Evolutionary conservation across 2,888 invertebrate species (phyloP).

Genomic region (Melitaea athalia): DNA sequence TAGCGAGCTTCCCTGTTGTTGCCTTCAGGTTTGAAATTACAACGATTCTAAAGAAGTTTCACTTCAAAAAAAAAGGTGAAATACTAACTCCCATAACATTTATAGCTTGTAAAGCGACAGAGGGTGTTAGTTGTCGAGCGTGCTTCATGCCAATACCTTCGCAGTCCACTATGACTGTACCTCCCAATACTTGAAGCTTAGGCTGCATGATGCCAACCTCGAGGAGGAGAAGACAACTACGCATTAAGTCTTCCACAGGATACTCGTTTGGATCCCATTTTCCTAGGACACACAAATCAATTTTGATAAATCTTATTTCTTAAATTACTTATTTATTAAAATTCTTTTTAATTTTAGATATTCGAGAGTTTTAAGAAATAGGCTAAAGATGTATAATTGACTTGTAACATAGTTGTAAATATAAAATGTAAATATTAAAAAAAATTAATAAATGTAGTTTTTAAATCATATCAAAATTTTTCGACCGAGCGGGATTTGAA

Average conservation of each 20-base stretch:
- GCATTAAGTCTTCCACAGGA: slow-evolving; percentile 86
- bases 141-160: slow-evolving; percentile 86
- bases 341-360: too few relatives aligned
- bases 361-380: too few relatives aligned
- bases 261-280: slow-evolving; percentile 87
- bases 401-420: too few relatives aligned
- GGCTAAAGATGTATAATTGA: too few relatives aligned
- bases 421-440: too few relatives aligned
- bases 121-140: slow-evolving; percentile 86
- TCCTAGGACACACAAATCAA: slow-evolving; percentile 62
- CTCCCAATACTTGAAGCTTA: slow-evolving; percentile 88
- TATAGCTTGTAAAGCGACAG: slow-evolving; percentile 84
- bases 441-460: too few relatives aligned
- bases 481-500: too few relatives aligned
- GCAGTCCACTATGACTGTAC: slow-evolving; percentile 87
- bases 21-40: too few relatives aligned
- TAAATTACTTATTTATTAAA: too few relatives aligned
- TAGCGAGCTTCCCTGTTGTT: too few relatives aligned
- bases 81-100: slow-evolving; percentile 85
- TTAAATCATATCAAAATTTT: too few relatives aligned
- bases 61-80: background rate
- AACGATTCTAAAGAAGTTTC: too few relatives aligned
- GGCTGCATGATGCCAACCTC: slow-evolving; percentile 90
- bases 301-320: background rate
- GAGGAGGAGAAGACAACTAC: slow-evolving; percentile 85